Evolutionary conservation across 1,140 invertebrate genomes (phyloP).

Genomic region (Pseudomyrmex pallidus): DNA sequence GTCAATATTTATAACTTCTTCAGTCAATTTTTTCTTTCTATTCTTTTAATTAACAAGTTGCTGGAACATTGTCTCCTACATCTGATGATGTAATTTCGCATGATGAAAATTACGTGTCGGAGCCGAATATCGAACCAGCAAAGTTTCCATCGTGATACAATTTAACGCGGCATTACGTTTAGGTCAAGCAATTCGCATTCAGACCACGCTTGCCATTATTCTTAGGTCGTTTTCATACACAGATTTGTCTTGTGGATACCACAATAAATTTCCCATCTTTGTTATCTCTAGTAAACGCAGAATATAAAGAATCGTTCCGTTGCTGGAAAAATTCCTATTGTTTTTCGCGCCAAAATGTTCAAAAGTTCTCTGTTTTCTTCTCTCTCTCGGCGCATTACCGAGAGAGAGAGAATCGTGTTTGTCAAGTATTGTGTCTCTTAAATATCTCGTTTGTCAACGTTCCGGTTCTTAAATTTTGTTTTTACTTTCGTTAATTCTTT

Average conservation of each 20-base stretch:
- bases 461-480: background rate
- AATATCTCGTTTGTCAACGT: conserved; percentile 5
- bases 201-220: conserved; percentile 26
- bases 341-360: background rate
- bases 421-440: background rate
- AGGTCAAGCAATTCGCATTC: conserved; percentile 22
- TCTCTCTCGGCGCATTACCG: background rate
- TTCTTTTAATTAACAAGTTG: conserved; percentile 16
- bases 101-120: background rate
- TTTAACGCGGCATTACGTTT: conserved; percentile 3
- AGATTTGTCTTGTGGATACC: background rate
- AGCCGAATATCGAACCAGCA: conserved; percentile 20
- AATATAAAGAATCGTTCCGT: conserved; percentile 8
- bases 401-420: background rate
- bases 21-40: background rate
- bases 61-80: conserved; percentile 6
- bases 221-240: conserved; percentile 42
- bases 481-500: conserved; percentile 11
- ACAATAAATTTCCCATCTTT: conserved; percentile 13
- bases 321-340: background rate
- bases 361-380: background rate
- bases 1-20: background rate
- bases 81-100: conserved; percentile 6
- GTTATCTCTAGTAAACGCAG: background rate
- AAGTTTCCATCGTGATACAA: conserved; percentile 19